Conservation (phyloP, 2,797 vertebrate genomes). For the Sebastes kiyomatsui region DNA sequence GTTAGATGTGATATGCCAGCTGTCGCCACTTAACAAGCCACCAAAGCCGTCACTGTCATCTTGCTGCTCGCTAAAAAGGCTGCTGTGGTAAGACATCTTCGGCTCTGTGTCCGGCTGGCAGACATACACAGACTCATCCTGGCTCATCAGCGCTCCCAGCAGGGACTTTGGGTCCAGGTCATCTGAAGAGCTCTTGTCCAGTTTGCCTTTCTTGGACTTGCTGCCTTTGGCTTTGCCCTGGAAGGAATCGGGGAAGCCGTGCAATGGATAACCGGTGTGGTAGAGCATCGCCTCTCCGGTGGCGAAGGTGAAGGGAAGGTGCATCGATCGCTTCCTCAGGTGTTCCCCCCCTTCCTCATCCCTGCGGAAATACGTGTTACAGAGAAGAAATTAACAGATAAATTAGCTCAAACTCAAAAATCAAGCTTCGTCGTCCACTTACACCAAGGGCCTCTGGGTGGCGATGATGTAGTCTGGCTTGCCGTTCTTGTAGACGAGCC, state of each 20-base stretch:
- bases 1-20: conserved; percentile 39
- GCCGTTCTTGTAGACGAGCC: conserved; percentile 83
- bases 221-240: conserved; percentile 68
- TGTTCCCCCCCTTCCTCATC: conserved; percentile 88
- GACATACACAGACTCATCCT: conserved; percentile 82
- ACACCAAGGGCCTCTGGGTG: conserved; percentile 83
- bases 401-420: background rate
- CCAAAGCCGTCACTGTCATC: background rate
- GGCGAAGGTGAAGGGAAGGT: conserved; percentile 86
- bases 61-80: conserved; percentile 48
- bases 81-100: conserved; percentile 59
- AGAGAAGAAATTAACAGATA: background rate
- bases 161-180: conserved; percentile 76
- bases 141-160: conserved; percentile 82
- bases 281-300: conserved; percentile 87
- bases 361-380: conserved; percentile 48
- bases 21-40: background rate
- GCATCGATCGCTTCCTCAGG: conserved; percentile 82
- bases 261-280: conserved; percentile 76
- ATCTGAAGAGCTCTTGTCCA: conserved; percentile 50
- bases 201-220: conserved; percentile 76
- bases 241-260: conserved; percentile 66
- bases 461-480: conserved; percentile 85
- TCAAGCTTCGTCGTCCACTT: conserved; percentile 36
- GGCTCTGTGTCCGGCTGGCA: conserved; percentile 63